A percentile compares a stretch with the other conserved stretches of the same genome.
phyloP scores from a whole-genome alignment of 2,113 vertebrate species.

The human region DNA sequence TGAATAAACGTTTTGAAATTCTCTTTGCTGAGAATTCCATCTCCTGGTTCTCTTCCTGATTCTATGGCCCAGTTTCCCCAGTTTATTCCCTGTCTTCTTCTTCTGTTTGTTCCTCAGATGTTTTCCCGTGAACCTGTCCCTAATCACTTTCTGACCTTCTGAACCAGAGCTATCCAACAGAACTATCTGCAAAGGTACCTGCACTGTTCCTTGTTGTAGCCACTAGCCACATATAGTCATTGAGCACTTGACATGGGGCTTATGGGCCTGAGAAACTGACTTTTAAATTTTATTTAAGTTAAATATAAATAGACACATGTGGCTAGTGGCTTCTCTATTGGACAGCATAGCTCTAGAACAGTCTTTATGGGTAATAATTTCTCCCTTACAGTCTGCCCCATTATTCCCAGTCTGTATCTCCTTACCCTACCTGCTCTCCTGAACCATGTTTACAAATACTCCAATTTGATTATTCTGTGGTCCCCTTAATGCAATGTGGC shows the following conservation, averaged over 20 bases:
- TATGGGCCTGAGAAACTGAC: not conserved
- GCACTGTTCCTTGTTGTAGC: not conserved
- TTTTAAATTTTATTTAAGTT: conserved; percentile 19
- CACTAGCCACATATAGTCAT: not conserved
- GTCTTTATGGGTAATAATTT: not conserved
- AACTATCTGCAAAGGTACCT: not conserved
- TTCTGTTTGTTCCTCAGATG: not conserved
- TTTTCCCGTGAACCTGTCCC: not conserved
- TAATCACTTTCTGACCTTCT: not conserved
- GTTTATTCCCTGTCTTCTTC: not conserved
- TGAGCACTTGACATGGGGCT: not conserved
- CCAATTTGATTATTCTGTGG: not conserved
- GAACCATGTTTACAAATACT: not conserved
- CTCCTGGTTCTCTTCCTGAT: not conserved
- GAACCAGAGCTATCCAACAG: not conserved
- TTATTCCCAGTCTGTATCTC: not conserved
- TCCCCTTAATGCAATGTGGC: not conserved
- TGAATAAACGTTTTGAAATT: not conserved
- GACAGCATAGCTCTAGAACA: not conserved
- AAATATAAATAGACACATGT: not conserved
- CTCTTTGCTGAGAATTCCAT: not conserved
- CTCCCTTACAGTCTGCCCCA: not conserved
- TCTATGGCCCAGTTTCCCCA: not conserved
- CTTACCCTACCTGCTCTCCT: not conserved
- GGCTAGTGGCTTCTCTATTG: not conserved